phyloP scores from a whole-genome alignment of 2,888 invertebrate genomes.

The Achlya flavicornis region DNA sequence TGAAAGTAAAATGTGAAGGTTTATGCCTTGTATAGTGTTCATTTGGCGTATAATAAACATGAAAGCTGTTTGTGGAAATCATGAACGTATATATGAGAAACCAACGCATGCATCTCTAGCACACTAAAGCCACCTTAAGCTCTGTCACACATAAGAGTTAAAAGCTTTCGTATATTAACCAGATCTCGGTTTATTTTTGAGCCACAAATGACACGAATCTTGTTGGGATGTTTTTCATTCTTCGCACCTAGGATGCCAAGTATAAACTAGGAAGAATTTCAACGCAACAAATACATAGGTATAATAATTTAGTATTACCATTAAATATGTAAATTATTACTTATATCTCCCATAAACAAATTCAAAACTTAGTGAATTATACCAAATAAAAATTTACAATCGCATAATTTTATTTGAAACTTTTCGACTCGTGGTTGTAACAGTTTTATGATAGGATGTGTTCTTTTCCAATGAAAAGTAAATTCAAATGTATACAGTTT shows the following conservation, averaged over 20 bases:
- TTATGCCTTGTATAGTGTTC: not conserved
- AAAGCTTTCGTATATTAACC: not conserved
- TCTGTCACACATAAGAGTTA: not conserved
- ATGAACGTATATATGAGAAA: no score
- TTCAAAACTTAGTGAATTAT: not conserved
- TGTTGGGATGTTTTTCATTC: not conserved
- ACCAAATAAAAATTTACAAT: constrained; percentile 31
- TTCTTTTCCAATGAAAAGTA: not conserved
- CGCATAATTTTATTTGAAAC: constrained; percentile 26
- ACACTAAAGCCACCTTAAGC: no score
- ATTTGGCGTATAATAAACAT: no score
- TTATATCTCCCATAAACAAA: not conserved
- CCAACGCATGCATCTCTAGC: no score
- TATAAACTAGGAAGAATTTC: not conserved
- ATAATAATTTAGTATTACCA: not conserved
- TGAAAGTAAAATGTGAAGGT: not conserved
- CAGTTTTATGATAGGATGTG: constrained; percentile 20
- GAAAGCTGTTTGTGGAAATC: no score
- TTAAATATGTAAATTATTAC: not conserved
- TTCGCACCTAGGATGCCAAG: not conserved
- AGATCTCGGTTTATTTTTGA: not conserved
- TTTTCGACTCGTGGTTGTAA: constrained; percentile 25
- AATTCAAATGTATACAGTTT: not conserved
- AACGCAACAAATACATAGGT: not conserved
- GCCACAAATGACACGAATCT: not conserved